Evolutionary conservation across 1,140 invertebrate species (phyloP).

Genomic region (Zeugodacus cucurbitae): DNA sequence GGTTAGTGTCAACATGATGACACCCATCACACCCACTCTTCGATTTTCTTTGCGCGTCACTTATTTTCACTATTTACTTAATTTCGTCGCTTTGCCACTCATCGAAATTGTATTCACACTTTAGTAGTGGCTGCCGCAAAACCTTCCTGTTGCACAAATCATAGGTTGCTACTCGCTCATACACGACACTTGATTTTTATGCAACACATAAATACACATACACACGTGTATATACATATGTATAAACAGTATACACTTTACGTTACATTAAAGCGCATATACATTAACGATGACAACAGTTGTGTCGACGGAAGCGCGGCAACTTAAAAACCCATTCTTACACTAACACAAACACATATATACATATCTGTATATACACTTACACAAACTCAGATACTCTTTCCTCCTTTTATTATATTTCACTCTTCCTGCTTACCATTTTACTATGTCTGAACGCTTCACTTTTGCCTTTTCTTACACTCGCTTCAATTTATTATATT

Average conservation of each 20-base stretch:
- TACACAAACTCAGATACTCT: neutral
- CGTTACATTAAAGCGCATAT: neutral
- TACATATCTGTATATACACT: neutral
- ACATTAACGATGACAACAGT: neutral
- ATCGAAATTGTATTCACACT: too few species aligned
- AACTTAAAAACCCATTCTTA: neutral
- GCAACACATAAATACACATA: neutral
- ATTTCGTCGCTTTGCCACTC: too few species aligned
- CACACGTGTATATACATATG: neutral
- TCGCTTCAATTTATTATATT: neutral
- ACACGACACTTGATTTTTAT: neutral
- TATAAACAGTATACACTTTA: neutral
- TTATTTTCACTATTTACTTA: too few species aligned
- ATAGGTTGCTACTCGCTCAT: neutral
- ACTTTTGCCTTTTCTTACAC: too few species aligned
- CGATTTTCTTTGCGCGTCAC: too few species aligned
- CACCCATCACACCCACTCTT: too few species aligned
- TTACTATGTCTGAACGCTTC: too few species aligned
- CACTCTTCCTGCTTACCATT: neutral
- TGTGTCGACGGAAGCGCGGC: neutral
- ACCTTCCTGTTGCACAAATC: neutral
- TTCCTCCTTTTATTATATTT: neutral
- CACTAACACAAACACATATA: neutral
- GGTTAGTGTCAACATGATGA: too few species aligned
- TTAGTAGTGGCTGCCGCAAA: too few species aligned